Evolutionary conservation across 1,140 invertebrate genomes (phyloP), one percentile per base, ranked within the genome.

Genomic region (Pogonomyrmex californicus): DNA sequence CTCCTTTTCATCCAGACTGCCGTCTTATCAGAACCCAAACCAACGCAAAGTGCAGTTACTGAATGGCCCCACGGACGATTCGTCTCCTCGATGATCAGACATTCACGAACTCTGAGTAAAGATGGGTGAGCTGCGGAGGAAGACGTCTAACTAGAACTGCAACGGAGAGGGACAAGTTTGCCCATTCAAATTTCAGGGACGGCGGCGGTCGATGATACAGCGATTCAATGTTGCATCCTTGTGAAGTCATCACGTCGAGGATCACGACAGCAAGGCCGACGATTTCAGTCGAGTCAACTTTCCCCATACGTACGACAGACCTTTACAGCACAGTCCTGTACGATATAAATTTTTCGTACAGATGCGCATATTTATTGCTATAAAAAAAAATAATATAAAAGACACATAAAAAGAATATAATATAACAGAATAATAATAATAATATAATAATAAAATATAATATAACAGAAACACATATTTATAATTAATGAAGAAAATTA

Each of bases 81-180:
- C 75, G 81, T 82, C 47, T 79, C 36, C 38, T 60, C 82, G 65
- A 66, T 83, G 87, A 91, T 91, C 89, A 82, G 89, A 91, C 90
- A 91, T 91, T 91, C 87, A 70, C 75, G 41, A 85, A 91, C 87
- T 91, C 87, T 30, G 47, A 62, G 82, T 78, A 85, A 58, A 82
- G 79, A 91, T 38, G 66, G 58, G n/a, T 38, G 44, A 23, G 41
- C 36, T 41, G 23, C 36, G 56, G 44, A 83, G 38, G 49, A 81
- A 73, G 60, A 71, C 14, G 23, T 51, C 71, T 83, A 86, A 88
- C 86, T 88, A 65, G 68, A 70, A 79, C 62, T 65, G 58, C 58
- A 65, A 75, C 62, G 73, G 62, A 23, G 54, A 17, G 14, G 70
- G 75, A 75, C 62, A 82, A 90, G 89, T 88, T 91, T 87, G 88